Evolutionary conservation across 2,113 vertebrate species (phyloP).

Genomic region (Trogon melanurus): DNA sequence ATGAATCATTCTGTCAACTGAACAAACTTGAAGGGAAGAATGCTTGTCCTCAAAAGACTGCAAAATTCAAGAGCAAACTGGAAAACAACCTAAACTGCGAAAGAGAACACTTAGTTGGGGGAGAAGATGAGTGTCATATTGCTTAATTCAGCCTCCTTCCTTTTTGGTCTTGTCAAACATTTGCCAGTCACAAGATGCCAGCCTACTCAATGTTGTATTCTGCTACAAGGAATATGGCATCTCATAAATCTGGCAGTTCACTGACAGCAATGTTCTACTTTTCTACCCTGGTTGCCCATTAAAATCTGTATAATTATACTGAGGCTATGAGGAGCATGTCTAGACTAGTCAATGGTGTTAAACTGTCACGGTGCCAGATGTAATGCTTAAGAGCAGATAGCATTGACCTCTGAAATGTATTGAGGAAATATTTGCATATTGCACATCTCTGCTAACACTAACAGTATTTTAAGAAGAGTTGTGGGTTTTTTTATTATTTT

Average conservation of each 20-base stretch:
- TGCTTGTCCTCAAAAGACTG: conserved; percentile 26
- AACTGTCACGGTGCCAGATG: background rate
- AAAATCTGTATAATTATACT: background rate
- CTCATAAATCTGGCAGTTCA: background rate
- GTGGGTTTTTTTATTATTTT: accelerated
- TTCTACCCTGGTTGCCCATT: background rate
- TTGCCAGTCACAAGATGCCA: background rate
- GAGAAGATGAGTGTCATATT: background rate
- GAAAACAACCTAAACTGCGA: background rate
- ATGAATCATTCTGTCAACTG: conserved; percentile 49
- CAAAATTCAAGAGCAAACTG: background rate
- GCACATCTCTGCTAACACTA: background rate
- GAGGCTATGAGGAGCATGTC: background rate
- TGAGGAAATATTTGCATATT: background rate
- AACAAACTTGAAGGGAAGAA: conserved; percentile 15
- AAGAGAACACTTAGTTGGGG: background rate
- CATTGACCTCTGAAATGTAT: background rate
- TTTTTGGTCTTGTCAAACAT: conserved; percentile 14
- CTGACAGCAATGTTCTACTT: background rate
- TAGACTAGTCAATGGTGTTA: background rate
- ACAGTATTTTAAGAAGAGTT: background rate
- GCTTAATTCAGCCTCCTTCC: background rate
- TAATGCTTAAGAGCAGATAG: background rate
- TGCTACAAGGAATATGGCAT: background rate
- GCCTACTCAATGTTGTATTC: background rate